A percentile compares a stretch with the other conserved stretches of the same genome.
Evolutionary conservation across 2,797 vertebrate genomes (phyloP).

Genomic region (Telmatherina bonti): DNA sequence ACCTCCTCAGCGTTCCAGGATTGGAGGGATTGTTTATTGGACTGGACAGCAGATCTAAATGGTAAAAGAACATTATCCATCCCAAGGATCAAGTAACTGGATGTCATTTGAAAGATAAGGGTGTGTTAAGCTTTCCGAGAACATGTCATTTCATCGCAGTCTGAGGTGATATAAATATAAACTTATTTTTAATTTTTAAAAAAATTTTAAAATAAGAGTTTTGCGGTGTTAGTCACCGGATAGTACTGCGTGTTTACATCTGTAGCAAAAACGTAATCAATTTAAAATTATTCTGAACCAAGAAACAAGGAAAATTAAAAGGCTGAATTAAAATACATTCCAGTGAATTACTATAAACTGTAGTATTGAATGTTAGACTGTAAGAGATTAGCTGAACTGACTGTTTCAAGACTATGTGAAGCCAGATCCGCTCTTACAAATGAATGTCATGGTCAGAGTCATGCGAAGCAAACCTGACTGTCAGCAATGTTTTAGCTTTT

Average conservation of each 20-base stretch:
- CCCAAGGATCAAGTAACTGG: background rate
- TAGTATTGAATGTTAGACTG: constrained; percentile 18
- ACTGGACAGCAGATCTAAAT: constrained; percentile 70
- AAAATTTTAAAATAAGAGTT: background rate
- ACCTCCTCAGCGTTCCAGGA: constrained; percentile 83
- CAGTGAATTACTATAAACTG: background rate
- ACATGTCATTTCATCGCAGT: background rate
- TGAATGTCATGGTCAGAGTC: constrained; percentile 10
- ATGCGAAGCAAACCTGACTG: constrained; percentile 14
- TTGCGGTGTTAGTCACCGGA: no score
- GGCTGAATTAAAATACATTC: no score
- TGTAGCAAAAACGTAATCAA: background rate
- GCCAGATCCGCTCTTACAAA: constrained; percentile 7
- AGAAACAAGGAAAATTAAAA: background rate
- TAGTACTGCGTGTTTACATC: background rate
- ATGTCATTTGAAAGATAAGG: background rate
- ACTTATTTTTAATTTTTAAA: no score
- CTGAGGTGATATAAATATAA: no score
- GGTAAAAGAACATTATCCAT: background rate
- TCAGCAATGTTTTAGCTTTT: background rate
- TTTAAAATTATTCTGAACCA: no score
- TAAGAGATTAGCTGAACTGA: background rate
- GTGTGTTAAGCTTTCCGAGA: background rate
- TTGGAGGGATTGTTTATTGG: constrained; percentile 75
- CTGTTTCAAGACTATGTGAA: constrained; percentile 51